Conservation (phyloP, 2,797 vertebrate species). For the Geotrypetes seraphini region DNA sequence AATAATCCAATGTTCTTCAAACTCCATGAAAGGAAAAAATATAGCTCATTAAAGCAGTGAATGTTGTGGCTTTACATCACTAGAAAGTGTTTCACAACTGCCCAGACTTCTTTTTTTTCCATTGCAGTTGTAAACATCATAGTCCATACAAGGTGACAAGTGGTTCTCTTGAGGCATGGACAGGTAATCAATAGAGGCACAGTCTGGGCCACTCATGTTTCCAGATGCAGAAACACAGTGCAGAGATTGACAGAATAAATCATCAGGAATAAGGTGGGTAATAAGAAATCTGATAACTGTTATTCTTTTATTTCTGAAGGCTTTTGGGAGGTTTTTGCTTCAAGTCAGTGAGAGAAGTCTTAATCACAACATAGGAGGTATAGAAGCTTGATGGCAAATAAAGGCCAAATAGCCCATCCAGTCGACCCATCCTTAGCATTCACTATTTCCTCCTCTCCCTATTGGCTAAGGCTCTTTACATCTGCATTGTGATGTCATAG, state of each 20-base stretch:
- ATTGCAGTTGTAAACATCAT: constrained; percentile 33
- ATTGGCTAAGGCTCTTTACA: no score
- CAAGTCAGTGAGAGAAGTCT: no score
- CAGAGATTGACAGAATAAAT: constrained; percentile 29
- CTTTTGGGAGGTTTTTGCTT: no score
- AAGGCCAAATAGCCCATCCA: no score
- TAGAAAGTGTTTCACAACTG: constrained; percentile 42
- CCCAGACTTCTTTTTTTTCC: constrained; percentile 18
- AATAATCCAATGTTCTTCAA: constrained; percentile 33
- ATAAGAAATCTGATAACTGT: no score
- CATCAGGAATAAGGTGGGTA: constrained; percentile 22
- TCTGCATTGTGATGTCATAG: no score
- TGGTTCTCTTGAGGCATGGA: constrained; percentile 34
- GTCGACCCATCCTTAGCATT: no score
- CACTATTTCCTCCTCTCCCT: no score
- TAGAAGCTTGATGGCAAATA: no score
- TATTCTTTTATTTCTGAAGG: no score
- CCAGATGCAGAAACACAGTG: constrained; percentile 19
- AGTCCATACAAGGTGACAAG: constrained; percentile 39
- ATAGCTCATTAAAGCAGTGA: constrained; percentile 37
- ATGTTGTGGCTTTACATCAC: constrained; percentile 40
- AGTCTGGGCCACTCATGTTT: constrained; percentile 6
- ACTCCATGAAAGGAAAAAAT: constrained; percentile 35
- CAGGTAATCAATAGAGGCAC: constrained; percentile 26
- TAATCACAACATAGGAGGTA: no score